phyloP scores from a whole-genome alignment of 2,797 vertebrate species.

The Yasuhikotakia modesta region DNA sequence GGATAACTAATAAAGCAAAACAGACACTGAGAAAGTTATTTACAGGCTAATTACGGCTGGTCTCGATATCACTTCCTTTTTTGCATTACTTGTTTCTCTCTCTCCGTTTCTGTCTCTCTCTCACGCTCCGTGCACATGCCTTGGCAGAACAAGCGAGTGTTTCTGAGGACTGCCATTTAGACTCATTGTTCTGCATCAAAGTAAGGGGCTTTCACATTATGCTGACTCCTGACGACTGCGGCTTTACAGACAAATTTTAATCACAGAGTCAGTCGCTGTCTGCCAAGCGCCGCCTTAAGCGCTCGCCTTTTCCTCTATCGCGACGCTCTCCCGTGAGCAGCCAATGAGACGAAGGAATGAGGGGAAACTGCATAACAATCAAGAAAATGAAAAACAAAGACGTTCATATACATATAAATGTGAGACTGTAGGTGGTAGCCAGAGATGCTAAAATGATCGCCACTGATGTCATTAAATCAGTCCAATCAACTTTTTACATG shows the following conservation, averaged over 20 bases:
- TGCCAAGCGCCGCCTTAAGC: conserved; percentile 54
- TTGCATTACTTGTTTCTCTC: conserved; percentile 18
- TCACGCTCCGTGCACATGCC: conserved; percentile 3
- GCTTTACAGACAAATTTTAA: conserved; percentile 58
- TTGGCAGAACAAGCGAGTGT: conserved; percentile 53
- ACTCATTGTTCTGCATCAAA: conserved; percentile 59
- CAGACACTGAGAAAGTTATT: conserved; percentile 45
- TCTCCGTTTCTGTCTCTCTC: conserved; percentile 22
- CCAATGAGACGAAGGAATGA: conserved; percentile 35
- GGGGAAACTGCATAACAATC: conserved; percentile 31
- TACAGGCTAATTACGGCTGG: conserved; percentile 53
- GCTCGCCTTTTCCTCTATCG: conserved; percentile 49
- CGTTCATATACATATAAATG: conserved; percentile 18
- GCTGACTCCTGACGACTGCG: conserved; percentile 56
- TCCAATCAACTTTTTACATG: too few relatives aligned
- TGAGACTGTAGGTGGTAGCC: conserved; percentile 18
- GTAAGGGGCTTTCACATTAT: conserved; percentile 60
- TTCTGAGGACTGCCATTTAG: conserved; percentile 55
- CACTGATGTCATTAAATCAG: neutral
- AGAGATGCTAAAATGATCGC: neutral
- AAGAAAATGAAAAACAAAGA: conserved; percentile 25
- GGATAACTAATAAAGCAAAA: conserved; percentile 42
- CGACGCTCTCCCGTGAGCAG: conserved; percentile 34
- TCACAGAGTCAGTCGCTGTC: conserved; percentile 54
- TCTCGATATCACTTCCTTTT: conserved; percentile 52